A percentile compares a stretch with the other conserved stretches of the same genome.
phyloP scores from a whole-genome alignment of 2,888 invertebrate genomes.

The Athalia rosae region DNA sequence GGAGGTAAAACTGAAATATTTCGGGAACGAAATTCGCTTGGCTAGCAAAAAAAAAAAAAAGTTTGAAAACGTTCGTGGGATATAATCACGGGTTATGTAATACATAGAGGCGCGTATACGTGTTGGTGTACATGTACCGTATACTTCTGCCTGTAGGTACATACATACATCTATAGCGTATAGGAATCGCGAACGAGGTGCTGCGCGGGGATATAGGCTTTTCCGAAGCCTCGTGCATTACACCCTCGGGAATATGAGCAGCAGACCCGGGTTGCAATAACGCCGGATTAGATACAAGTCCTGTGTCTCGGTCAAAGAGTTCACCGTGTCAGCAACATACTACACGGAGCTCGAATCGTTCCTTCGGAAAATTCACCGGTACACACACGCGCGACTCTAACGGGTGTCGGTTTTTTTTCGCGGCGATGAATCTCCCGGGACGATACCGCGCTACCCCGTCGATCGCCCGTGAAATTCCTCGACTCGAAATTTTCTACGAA shows the following conservation, averaged over 20 bases:
- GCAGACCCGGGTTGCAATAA: conserved; percentile 57
- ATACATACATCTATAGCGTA: not conserved
- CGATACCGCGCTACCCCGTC: no score
- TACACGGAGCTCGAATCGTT: conserved; percentile 19
- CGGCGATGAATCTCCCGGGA: no score
- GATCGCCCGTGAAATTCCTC: no score
- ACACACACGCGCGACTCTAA: not conserved
- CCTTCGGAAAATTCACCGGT: not conserved
- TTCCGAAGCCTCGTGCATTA: conserved; percentile 30
- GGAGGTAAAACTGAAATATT: not conserved
- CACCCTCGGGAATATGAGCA: conserved; percentile 36
- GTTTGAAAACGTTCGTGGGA: not conserved
- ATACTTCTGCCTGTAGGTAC: not conserved
- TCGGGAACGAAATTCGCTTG: conserved; percentile 30
- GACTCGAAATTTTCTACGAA: no score
- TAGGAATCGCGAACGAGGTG: conserved; percentile 30
- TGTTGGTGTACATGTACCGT: no score
- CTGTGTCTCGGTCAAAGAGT: conserved; percentile 54
- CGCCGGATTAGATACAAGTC: conserved; percentile 58
- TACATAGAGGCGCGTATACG: no score
- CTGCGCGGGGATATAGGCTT: conserved; percentile 20
- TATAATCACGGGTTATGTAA: no score
- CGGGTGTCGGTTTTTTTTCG: not conserved
- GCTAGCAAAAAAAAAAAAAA: conserved; percentile 27
- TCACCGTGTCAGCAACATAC: conserved; percentile 64